A percentile compares a stretch with the other conserved stretches of the same genome.
These are phyloP conservation scores for Macaca nemestrina DNA, from an alignment of 2,113 vertebrate species.

Conservation along the genomic window DNA sequence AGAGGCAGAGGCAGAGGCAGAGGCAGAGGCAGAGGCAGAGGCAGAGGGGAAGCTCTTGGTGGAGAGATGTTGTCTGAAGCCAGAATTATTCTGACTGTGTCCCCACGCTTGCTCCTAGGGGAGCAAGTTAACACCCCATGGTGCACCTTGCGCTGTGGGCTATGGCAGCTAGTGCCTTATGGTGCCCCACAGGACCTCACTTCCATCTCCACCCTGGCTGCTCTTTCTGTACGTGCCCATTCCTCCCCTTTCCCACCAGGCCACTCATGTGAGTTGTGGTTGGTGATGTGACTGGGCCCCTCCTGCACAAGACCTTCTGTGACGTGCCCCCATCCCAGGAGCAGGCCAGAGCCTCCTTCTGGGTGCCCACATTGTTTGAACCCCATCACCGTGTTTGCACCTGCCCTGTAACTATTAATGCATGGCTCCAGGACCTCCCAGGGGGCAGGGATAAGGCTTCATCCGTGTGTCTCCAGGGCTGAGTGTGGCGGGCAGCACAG, in stretches of 20 bases:
- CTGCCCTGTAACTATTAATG: too few species aligned
- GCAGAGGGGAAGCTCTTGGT: not conserved
- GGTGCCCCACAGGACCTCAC: accelerated
- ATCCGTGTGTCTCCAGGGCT: not conserved
- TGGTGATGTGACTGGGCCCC: not conserved
- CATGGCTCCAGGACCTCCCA: not conserved
- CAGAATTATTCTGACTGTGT: accelerated
- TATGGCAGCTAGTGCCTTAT: not conserved
- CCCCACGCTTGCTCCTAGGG: accelerated
- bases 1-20: not conserved
- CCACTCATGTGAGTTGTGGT: accelerated
- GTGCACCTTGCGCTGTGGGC: too few species aligned
- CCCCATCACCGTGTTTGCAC: accelerated
- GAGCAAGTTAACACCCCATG: too few species aligned
- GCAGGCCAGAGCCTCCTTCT: accelerated
- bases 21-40: not conserved
- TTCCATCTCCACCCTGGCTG: accelerated
- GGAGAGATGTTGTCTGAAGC: too few species aligned
- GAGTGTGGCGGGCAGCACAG: accelerated
- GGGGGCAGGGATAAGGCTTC: too few species aligned
- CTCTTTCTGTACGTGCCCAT: accelerated
- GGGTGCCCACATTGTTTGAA: not conserved
- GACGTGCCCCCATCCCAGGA: accelerated
- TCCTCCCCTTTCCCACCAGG: not conserved
- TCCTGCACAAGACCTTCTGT: not conserved